phyloP scores from a whole-genome alignment of 1,140 invertebrate species.

The Triops longicaudatus region DNA sequence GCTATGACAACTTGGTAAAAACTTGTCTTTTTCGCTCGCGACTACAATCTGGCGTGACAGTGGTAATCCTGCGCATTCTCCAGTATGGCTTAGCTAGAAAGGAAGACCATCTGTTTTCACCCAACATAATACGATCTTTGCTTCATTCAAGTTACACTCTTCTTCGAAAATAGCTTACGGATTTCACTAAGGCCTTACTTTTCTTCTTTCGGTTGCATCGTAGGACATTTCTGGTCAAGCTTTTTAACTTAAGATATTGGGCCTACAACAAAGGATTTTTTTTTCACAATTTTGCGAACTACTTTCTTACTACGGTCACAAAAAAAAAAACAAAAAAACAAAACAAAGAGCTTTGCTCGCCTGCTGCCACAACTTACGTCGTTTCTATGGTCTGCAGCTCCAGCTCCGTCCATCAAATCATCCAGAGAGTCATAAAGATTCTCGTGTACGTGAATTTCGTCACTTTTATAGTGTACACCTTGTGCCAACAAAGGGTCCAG shows the following conservation, averaged over 20 bases:
- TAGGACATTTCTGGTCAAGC: neutral
- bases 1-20: neutral
- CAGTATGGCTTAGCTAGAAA: neutral
- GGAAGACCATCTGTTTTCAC: neutral
- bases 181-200: neutral
- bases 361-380: neutral
- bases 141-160: neutral
- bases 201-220: neutral
- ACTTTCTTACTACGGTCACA: neutral
- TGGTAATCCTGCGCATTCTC: neutral
- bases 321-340: neutral
- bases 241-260: neutral
- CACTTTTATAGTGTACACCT: neutral
- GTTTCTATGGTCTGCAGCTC: neutral
- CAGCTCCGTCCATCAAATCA: conserved; percentile 14
- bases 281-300: neutral
- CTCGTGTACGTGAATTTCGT: neutral
- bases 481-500: neutral
- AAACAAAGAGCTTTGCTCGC: neutral
- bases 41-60: neutral
- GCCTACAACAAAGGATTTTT: neutral
- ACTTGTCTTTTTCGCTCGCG: neutral
- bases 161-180: too few relatives aligned
- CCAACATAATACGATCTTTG: neutral
- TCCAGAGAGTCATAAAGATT: neutral